Percentiles rank a stretch among this genome's conserved stretches.
phyloP scores from a whole-genome alignment of 2,113 vertebrate species.

The Malurus cyaneus region DNA sequence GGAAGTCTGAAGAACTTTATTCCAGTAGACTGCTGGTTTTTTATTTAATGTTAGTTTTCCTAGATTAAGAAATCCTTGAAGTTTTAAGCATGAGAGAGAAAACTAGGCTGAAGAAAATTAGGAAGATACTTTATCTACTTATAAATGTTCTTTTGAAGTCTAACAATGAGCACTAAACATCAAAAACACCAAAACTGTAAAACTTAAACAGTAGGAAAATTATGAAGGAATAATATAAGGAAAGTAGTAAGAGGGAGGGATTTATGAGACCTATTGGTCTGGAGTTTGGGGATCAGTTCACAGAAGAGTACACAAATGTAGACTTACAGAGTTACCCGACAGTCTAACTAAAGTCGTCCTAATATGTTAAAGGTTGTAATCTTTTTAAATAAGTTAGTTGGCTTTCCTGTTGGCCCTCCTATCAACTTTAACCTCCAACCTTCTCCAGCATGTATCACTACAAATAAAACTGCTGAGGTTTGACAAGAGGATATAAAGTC shows the following conservation, averaged over 20 bases:
- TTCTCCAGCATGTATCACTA: conserved; percentile 84
- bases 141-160: not conserved
- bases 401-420: conserved; percentile 87
- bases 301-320: conserved; percentile 70
- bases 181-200: conserved; percentile 63
- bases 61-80: not conserved
- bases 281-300: conserved; percentile 74
- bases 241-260: conserved; percentile 55
- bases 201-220: conserved; percentile 70
- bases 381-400: conserved; percentile 82
- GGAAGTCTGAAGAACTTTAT: not conserved
- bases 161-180: not conserved
- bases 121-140: not conserved
- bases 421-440: conserved; percentile 95
- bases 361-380: conserved; percentile 84
- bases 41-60: not conserved
- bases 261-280: conserved; percentile 72
- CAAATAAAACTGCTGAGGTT: conserved; percentile 83
- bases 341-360: conserved; percentile 56
- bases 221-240: conserved; percentile 49
- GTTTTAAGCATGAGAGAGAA: not conserved
- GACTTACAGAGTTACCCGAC: conserved; percentile 65
- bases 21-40: not conserved
- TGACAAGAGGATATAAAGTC: conserved; percentile 83
- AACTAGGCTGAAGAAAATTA: not conserved